A percentile compares a stretch with the other conserved stretches of the same genome.
Conservation (phyloP, 2,888 invertebrate genomes). For the Corbicula japonica region DNA sequence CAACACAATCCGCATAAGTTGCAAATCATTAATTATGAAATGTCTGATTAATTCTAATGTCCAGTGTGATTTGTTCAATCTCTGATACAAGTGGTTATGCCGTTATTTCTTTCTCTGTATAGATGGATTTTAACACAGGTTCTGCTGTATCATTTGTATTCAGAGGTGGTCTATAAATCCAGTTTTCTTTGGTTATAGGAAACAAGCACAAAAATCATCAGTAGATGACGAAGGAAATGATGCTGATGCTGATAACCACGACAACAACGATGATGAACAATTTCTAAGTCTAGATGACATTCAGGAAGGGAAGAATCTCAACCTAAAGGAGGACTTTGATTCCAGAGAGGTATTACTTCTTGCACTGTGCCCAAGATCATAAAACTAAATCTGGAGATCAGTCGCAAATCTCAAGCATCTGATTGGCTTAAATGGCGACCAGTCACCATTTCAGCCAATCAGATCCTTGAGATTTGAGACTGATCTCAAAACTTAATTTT, state of each 20-base stretch:
- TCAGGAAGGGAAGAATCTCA: constrained; percentile 79
- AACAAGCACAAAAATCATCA: constrained; percentile 67
- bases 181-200: constrained; percentile 52
- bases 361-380: too few species aligned
- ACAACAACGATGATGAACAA: constrained; percentile 74
- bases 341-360: constrained; percentile 45
- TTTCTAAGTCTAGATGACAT: constrained; percentile 84
- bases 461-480: too few species aligned
- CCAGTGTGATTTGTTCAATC: neutral
- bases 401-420: too few species aligned
- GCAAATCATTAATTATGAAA: too few species aligned
- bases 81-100: neutral
- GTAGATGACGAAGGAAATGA: constrained; percentile 75
- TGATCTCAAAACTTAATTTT: too few species aligned
- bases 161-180: neutral
- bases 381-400: too few species aligned
- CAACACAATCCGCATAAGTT: too few species aligned
- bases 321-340: constrained; percentile 71
- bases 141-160: neutral
- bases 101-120: too few species aligned
- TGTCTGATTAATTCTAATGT: too few species aligned
- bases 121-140: too few species aligned
- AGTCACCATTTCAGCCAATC: too few species aligned
- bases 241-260: constrained; percentile 67
- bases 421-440: too few species aligned